Conservation (phyloP, 64 coral and sea anemone species). For the Actinia tenebrosa region DNA sequence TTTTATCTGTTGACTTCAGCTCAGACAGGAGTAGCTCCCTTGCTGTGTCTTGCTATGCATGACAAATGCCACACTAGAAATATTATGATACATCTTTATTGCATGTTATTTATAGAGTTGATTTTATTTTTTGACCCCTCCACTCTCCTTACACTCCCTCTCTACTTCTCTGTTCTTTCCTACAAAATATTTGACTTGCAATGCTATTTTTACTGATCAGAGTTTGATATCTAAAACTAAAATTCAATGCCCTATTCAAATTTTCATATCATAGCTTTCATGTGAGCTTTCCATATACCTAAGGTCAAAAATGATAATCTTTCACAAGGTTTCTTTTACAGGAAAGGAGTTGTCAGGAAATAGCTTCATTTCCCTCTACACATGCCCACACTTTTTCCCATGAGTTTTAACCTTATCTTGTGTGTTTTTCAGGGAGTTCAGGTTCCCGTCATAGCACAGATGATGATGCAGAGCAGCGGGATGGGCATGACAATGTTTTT, state of each 20-base stretch:
- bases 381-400: not conserved
- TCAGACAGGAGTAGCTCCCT: not conserved
- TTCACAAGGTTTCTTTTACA: not conserved
- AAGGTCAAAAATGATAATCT: not conserved
- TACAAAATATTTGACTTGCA: not conserved
- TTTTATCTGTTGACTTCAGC: not conserved
- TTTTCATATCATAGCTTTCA: not conserved
- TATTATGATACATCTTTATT: not conserved
- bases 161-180: too few relatives aligned
- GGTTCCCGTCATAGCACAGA: constrained; percentile 74
- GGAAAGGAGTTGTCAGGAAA: not conserved
- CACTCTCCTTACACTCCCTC: not conserved
- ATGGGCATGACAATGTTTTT: constrained; percentile 74
- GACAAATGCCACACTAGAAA: not conserved
- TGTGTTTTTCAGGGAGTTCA: constrained; percentile 40
- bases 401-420: not conserved
- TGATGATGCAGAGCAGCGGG: constrained; percentile 30
- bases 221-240: not conserved
- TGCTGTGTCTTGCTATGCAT: not conserved
- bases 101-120: not conserved
- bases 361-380: not conserved
- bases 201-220: too few relatives aligned
- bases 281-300: not conserved
- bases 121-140: not conserved
- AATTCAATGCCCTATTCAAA: not conserved